Evolutionary conservation across 2,113 vertebrate genomes (phyloP).

Genomic region (Hypomesus transpacificus): DNA sequence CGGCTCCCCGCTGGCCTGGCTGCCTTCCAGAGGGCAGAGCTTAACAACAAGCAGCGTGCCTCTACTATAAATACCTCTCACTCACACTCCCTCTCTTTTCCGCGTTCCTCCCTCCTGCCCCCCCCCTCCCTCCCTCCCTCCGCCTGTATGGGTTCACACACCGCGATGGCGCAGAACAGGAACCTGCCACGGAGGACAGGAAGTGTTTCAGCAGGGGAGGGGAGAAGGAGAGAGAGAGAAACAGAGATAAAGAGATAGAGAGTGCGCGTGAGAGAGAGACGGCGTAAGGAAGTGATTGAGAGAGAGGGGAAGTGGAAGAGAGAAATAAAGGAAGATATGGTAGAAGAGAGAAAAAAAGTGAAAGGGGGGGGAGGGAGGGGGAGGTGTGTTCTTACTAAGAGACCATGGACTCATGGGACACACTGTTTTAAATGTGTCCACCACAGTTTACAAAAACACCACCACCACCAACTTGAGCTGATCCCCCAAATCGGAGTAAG

Average conservation of each 20-base stretch:
- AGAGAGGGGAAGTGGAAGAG: too few relatives aligned
- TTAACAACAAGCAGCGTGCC: constrained; percentile 23
- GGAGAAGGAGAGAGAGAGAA: not conserved
- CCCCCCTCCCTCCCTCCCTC: not conserved
- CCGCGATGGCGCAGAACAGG: too few relatives aligned
- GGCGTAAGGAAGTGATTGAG: too few relatives aligned
- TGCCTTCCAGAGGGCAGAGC: constrained; percentile 12
- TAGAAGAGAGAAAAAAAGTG: too few relatives aligned
- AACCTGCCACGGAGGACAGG: too few relatives aligned
- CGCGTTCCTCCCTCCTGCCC: not conserved
- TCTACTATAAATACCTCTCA: constrained; percentile 30
- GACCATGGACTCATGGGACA: too few relatives aligned
- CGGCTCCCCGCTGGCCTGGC: constrained; percentile 1
- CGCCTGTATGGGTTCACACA: not conserved
- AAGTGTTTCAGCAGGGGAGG: not conserved
- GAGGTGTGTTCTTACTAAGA: too few relatives aligned
- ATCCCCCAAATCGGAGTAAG: not conserved
- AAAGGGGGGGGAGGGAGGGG: too few relatives aligned
- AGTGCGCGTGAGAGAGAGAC: not conserved
- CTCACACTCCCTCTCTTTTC: not conserved
- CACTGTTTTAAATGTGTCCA: too few relatives aligned
- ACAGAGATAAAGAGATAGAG: not conserved
- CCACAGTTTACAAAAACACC: not conserved
- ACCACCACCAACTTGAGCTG: not conserved
- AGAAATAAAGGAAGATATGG: too few relatives aligned